Conservation (phyloP, 2,113 vertebrate species). For the Phoxinus phoxinus region DNA sequence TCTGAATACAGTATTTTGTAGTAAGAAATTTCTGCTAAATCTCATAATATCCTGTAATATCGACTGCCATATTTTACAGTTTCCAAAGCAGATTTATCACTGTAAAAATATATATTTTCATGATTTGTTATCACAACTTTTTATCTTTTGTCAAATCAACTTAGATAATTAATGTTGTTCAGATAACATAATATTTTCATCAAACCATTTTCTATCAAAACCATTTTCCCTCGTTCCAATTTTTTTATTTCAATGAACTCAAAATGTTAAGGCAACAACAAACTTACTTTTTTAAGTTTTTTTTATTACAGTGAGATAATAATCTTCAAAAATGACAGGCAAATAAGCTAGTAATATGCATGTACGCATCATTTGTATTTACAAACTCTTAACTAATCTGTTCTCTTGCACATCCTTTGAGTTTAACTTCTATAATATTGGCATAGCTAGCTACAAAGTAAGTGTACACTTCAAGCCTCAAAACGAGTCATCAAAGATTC, state of each 20-base stretch:
- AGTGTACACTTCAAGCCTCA: not conserved
- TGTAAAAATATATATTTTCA: too few relatives aligned
- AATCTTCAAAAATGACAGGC: not conserved
- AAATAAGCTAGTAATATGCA: not conserved
- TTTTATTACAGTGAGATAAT: not conserved
- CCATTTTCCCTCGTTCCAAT: too few relatives aligned
- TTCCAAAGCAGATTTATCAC: not conserved
- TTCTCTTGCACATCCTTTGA: not conserved
- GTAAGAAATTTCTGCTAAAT: not conserved
- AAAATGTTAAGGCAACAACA: too few relatives aligned
- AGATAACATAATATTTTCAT: too few relatives aligned
- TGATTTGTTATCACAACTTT: too few relatives aligned
- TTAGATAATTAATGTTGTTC: too few relatives aligned
- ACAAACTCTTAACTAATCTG: not conserved
- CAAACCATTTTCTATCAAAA: too few relatives aligned
- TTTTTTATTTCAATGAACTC: too few relatives aligned
- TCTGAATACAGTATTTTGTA: not conserved
- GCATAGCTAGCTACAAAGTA: not conserved
- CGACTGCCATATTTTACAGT: not conserved
- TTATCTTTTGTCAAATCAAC: too few relatives aligned
- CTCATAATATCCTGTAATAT: not conserved
- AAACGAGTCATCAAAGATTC: not conserved
- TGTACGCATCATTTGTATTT: not conserved
- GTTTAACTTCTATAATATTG: not conserved
- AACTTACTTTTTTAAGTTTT: too few relatives aligned